Percentiles rank a stretch among this genome's conserved stretches.
Evolutionary conservation across 2,113 vertebrate genomes (phyloP).

Genomic region (Piaya cayana): DNA sequence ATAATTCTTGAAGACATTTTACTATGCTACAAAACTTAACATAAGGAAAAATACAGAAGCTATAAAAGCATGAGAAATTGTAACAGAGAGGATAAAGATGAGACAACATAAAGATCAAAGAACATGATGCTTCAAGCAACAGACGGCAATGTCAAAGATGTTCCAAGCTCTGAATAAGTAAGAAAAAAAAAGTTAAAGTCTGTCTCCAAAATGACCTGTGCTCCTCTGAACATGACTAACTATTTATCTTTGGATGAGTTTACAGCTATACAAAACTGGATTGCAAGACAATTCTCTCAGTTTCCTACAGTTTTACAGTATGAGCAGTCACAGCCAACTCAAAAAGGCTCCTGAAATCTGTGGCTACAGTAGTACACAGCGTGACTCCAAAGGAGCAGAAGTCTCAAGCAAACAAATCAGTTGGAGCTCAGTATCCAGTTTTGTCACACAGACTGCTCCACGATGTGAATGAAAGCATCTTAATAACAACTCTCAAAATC

Average conservation of each 20-base stretch:
- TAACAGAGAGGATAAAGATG: constrained; percentile 38
- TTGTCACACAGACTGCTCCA: not conserved
- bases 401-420: not conserved
- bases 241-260: not conserved
- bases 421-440: not conserved
- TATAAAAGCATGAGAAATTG: constrained; percentile 46
- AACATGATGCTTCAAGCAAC: constrained; percentile 49
- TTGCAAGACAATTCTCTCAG: not conserved
- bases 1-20: constrained; percentile 63
- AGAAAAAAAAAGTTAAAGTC: constrained; percentile 9
- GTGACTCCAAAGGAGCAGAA: not conserved
- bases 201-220: constrained; percentile 30
- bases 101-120: constrained; percentile 59
- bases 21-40: constrained; percentile 59
- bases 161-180: constrained; percentile 8
- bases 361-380: not conserved
- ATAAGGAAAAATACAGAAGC: constrained; percentile 47
- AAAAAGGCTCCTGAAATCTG: not conserved
- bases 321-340: not conserved
- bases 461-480: not conserved
- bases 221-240: not conserved
- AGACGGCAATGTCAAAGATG: constrained; percentile 32
- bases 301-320: not conserved
- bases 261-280: not conserved
- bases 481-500: not conserved